These are phyloP conservation scores for Eurystomus glaucurus DNA, from an alignment of 2,797 vertebrate species.

Conservation along the genomic window DNA sequence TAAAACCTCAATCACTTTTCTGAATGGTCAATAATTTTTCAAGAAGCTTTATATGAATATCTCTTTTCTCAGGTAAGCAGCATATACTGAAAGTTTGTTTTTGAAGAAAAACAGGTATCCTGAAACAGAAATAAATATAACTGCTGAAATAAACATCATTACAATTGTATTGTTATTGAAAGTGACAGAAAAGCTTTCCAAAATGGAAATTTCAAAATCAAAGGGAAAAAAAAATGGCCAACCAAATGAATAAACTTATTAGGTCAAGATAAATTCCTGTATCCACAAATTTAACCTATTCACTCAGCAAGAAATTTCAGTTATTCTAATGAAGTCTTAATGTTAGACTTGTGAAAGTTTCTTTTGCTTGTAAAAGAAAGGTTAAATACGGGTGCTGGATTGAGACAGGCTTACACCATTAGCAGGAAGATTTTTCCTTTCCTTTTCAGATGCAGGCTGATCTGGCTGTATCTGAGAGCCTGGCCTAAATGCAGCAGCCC, in stretches of 20 bases:
- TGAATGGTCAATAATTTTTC: neutral
- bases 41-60: fast-evolving
- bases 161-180: neutral
- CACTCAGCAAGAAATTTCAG: neutral
- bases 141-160: neutral
- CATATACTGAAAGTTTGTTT: neutral
- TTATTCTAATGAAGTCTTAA: neutral
- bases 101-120: neutral
- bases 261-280: neutral
- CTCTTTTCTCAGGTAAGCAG: neutral
- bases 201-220: neutral
- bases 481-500: neutral
- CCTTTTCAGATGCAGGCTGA: neutral
- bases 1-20: neutral
- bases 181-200: neutral
- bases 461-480: neutral
- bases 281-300: neutral
- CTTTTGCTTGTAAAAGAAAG: neutral
- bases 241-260: neutral
- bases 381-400: neutral
- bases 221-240: neutral
- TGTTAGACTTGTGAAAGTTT: neutral
- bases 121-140: neutral
- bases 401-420: neutral
- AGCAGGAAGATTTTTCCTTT: neutral